Evolutionary conservation across 2,888 invertebrate species (phyloP).

Genomic region (Thumatha senex): DNA sequence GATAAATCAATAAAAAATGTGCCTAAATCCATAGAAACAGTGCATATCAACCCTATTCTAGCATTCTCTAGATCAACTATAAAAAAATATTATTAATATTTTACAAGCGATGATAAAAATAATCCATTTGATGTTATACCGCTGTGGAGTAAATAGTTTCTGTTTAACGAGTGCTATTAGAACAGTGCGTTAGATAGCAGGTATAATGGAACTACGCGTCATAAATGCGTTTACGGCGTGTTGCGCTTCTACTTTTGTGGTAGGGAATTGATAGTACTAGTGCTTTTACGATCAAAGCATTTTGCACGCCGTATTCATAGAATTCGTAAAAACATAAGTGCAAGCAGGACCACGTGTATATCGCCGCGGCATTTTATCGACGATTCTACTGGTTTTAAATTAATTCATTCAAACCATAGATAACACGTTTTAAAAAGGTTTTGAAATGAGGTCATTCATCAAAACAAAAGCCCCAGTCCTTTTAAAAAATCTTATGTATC

Average conservation of each 20-base stretch:
- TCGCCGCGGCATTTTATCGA: too few species aligned
- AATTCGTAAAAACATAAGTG: not conserved
- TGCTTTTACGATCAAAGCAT: not conserved
- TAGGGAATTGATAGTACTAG: not conserved
- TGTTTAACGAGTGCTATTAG: conserved; percentile 17
- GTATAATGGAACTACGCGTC: not conserved
- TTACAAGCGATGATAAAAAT: conserved; percentile 19
- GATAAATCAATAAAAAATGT: too few species aligned
- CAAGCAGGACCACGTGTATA: too few species aligned
- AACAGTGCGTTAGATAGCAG: conserved; percentile 6
- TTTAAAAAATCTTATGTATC: too few species aligned
- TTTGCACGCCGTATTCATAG: too few species aligned
- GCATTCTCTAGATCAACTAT: not conserved
- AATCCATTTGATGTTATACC: conserved; percentile 19
- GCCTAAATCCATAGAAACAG: too few species aligned
- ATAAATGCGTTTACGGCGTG: not conserved
- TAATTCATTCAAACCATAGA: too few species aligned
- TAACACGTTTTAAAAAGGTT: too few species aligned
- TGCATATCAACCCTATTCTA: too few species aligned
- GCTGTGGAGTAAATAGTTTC: conserved; percentile 8
- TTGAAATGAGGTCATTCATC: too few species aligned
- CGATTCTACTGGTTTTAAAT: too few species aligned
- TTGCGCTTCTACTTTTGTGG: not conserved
- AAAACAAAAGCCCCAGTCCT: too few species aligned
- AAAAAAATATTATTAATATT: conserved; percentile 6